phyloP scores from a whole-genome alignment of 2,888 invertebrate species.

The Phalangium opilio region DNA sequence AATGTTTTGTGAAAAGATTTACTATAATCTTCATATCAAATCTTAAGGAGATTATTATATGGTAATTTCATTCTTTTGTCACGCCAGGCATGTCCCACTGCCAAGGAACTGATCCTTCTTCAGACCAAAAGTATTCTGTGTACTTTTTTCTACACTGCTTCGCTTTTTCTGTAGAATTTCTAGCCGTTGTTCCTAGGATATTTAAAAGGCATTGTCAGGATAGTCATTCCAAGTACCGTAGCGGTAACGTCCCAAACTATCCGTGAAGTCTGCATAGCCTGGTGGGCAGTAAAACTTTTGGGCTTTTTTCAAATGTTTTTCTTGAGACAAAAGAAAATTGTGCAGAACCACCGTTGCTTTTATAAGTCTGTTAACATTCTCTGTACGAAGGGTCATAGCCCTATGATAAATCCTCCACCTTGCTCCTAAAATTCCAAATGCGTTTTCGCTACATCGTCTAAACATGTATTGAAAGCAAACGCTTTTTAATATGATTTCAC shows the following conservation, averaged over 20 bases:
- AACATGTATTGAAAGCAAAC: no score
- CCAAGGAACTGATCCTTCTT: neutral
- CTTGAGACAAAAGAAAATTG: conserved; percentile 2
- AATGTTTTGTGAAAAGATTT: no score
- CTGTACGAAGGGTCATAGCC: neutral
- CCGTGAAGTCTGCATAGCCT: neutral
- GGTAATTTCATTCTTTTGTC: no score
- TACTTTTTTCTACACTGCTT: neutral
- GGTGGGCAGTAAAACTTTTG: no score
- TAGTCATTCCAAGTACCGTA: neutral
- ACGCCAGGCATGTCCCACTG: neutral
- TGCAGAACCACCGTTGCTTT: conserved; percentile 6
- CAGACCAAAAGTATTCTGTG: neutral
- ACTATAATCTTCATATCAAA: no score
- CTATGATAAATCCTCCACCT: conserved; percentile 6
- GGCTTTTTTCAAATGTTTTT: neutral
- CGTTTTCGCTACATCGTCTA: conserved; percentile 1
- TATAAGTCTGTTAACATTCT: conserved; percentile 7
- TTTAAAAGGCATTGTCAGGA: neutral
- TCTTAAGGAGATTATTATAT: no score
- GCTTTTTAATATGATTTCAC: no score
- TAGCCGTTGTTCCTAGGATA: neutral
- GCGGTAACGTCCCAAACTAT: neutral
- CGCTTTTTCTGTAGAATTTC: neutral
- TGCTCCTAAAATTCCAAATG: conserved; percentile 6